Evolutionary conservation across 2,797 vertebrate species (phyloP), one percentile per base, ranked within the genome.

Genomic region (Hyperoplus immaculatus): DNA sequence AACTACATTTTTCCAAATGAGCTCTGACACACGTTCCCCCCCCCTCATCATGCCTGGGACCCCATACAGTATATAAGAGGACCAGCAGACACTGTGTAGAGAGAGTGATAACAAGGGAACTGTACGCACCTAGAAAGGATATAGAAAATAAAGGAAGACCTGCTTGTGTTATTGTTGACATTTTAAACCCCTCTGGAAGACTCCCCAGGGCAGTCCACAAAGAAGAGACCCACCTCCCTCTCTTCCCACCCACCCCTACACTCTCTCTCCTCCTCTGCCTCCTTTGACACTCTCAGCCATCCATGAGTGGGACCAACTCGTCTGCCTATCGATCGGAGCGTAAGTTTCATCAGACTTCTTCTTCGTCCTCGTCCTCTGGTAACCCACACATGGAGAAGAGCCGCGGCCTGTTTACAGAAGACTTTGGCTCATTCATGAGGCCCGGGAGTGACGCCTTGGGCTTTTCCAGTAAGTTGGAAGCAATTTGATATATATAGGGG

Each of bases 371-470:
- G 0, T 91, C 95, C 13, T 90, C 94, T 80, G 86, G 90, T 77
- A 95, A 95, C 80, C 94, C 95, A 11, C 93, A 95, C 94, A 98
- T 99, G 98, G 98, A 99, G 92, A 98, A 97, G 90, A 94, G 95
- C 81, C 82, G 94, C 83, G 96, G 96, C 79, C 90, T 97, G 86
- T 97, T 97, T 13, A 83, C 95, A 0, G 96, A 97, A 72, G 96
- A 97, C 74, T 97, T 99, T 15, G 97, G 97, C 84, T 96, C 96
- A 89, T 99, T 98, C 89, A 95, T 97, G 93, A 90, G 96, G 82
- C 96, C 98, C 1, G 96, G 88, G 8, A 92, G 91, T 0, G 96
- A 98, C 71, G 78, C 94, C 43, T 56, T 97, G 94, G 95, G 95
- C 39, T 99, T 97, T 94, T 94, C 96, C 95, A 96, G 97, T 97